Conservation (phyloP, 2,797 vertebrate genomes). For the Rhinoraja longicauda region DNA sequence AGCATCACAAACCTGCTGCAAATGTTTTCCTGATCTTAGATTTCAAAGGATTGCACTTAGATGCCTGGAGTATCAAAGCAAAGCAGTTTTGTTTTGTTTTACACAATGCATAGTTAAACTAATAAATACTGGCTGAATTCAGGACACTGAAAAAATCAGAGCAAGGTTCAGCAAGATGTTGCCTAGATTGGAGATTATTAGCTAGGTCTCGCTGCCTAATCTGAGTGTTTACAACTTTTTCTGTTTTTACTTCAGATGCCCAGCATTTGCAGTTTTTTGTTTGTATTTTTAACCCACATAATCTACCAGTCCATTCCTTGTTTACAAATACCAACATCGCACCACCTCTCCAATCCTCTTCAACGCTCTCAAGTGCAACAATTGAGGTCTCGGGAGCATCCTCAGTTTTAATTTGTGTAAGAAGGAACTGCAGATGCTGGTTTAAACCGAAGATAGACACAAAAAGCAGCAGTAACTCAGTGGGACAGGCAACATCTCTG, state of each 20-base stretch:
- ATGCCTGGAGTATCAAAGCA: neutral
- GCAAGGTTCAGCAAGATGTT: too few species aligned
- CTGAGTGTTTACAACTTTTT: too few species aligned
- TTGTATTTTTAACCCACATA: too few species aligned
- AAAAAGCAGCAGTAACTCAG: too few species aligned
- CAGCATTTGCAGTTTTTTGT: too few species aligned
- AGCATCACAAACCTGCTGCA: neutral
- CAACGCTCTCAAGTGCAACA: neutral
- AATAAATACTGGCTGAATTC: neutral
- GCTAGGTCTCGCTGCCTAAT: too few species aligned
- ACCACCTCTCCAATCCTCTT: neutral
- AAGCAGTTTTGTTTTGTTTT: neutral
- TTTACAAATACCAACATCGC: neutral
- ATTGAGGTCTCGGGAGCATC: neutral
- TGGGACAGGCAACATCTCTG: too few species aligned
- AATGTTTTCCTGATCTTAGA: neutral
- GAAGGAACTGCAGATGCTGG: too few species aligned
- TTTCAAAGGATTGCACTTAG: neutral
- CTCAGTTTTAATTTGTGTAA: neutral
- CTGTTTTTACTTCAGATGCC: too few species aligned
- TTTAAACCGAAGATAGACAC: too few species aligned
- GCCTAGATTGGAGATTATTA: too few species aligned
- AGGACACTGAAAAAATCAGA: neutral
- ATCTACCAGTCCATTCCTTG: neutral
- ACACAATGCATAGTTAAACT: neutral